phyloP scores from a whole-genome alignment of 1,140 invertebrate species.

The Cherax destructor region DNA sequence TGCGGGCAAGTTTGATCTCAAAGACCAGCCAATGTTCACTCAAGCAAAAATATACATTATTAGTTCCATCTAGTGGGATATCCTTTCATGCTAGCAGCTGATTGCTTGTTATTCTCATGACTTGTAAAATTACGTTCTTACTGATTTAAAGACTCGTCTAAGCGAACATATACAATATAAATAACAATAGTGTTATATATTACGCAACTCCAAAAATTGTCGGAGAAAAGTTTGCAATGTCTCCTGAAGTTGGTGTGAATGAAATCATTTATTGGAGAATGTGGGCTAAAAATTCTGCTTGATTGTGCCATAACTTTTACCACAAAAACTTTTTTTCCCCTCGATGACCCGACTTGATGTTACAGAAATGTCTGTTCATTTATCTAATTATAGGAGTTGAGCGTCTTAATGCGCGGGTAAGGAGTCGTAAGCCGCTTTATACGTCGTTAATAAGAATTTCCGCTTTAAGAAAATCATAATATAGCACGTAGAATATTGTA shows the following conservation, averaged over 20 bases:
- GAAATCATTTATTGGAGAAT: background rate
- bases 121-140: too few relatives aligned
- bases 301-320: background rate
- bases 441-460: background rate
- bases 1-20: background rate
- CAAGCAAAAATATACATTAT: background rate
- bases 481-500: too few relatives aligned
- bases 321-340: background rate
- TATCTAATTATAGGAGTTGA: background rate
- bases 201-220: background rate
- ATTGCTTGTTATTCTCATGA: too few relatives aligned
- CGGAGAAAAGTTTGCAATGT: background rate
- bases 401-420: background rate
- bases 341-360: background rate
- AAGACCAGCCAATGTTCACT: background rate
- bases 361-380: background rate
- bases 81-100: too few relatives aligned
- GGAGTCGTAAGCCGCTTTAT: background rate
- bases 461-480: too few relatives aligned
- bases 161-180: background rate
- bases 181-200: background rate
- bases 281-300: background rate
- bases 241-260: background rate
- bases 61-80: background rate
- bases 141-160: too few relatives aligned